These are phyloP conservation scores for Drosophila buzzatii DNA, from an alignment of 2,888 invertebrate species.

Conservation along the genomic window DNA sequence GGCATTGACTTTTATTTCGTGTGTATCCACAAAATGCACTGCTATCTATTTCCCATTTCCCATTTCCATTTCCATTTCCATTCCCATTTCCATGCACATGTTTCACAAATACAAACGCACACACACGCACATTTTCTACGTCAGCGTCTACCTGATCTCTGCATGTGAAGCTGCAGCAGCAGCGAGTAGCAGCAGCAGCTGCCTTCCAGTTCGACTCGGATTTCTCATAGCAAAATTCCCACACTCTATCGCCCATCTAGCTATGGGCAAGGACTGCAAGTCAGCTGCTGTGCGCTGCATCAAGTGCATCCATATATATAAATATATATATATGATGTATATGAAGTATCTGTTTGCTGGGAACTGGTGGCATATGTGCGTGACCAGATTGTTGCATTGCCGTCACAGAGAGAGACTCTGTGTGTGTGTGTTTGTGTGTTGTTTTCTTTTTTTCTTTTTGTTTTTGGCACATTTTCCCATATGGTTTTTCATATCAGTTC, in stretches of 20 bases:
- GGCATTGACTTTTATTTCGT: constrained; percentile 57
- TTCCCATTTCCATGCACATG: constrained; percentile 51
- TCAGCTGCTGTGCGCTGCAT: constrained; percentile 64
- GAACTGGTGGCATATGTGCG: constrained; percentile 61
- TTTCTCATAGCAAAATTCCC: constrained; percentile 75
- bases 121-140: constrained; percentile 61
- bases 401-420: no score
- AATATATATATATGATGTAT: constrained; percentile 9
- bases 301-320: constrained; percentile 64
- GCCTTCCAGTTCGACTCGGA: constrained; percentile 49
- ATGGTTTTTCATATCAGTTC: constrained; percentile 54
- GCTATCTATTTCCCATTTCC: constrained; percentile 30
- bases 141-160: constrained; percentile 51
- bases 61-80: constrained; percentile 53
- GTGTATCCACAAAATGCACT: constrained; percentile 21
- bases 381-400: constrained; percentile 58
- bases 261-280: constrained; percentile 73
- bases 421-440: constrained; percentile 12
- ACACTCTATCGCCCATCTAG: constrained; percentile 59
- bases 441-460: constrained; percentile 24
- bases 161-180: constrained; percentile 45
- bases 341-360: constrained; percentile 26
- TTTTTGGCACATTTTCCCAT: constrained; percentile 76
- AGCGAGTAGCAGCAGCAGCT: constrained; percentile 43
- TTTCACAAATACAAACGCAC: constrained; percentile 40